These are phyloP conservation scores for Adoxophyes honmai DNA, from an alignment of 1,140 invertebrate genomes.

Conservation along the genomic window DNA sequence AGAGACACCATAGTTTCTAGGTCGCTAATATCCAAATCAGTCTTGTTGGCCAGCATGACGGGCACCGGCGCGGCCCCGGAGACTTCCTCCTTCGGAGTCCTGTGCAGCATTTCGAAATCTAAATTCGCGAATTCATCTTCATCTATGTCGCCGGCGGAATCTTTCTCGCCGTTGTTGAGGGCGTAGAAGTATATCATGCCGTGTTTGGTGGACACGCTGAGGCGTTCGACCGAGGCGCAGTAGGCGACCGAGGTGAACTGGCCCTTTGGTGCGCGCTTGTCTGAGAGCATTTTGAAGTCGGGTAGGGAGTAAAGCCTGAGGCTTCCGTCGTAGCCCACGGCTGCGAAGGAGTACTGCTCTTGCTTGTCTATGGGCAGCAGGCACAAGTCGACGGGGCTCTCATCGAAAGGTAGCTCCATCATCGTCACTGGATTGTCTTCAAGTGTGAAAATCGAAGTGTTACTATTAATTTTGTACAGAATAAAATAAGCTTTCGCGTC, in stretches of 20 bases:
- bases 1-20: constrained; percentile 59
- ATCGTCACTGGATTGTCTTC: constrained; percentile 80
- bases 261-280: constrained; percentile 81
- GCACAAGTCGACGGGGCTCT: constrained; percentile 82
- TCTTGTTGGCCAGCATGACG: constrained; percentile 64
- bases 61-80: constrained; percentile 73
- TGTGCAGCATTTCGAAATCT: constrained; percentile 61
- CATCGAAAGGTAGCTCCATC: constrained; percentile 79
- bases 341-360: constrained; percentile 55
- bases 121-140: constrained; percentile 78
- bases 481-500: constrained; percentile 59
- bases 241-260: constrained; percentile 87
- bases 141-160: constrained; percentile 82
- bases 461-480: constrained; percentile 61
- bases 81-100: constrained; percentile 54
- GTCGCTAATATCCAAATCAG: constrained; percentile 54
- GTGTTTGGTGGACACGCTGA: constrained; percentile 88
- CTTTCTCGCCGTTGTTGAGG: constrained; percentile 83
- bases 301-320: constrained; percentile 82
- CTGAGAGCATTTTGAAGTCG: constrained; percentile 80
- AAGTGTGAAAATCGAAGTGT: constrained; percentile 59
- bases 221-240: constrained; percentile 88
- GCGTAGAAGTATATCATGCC: constrained; percentile 91
- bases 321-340: constrained; percentile 82
- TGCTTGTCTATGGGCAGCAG: constrained; percentile 79